Evolutionary conservation across 2,888 invertebrate genomes (phyloP).

Genomic region (Vandiemenella viatica): DNA sequence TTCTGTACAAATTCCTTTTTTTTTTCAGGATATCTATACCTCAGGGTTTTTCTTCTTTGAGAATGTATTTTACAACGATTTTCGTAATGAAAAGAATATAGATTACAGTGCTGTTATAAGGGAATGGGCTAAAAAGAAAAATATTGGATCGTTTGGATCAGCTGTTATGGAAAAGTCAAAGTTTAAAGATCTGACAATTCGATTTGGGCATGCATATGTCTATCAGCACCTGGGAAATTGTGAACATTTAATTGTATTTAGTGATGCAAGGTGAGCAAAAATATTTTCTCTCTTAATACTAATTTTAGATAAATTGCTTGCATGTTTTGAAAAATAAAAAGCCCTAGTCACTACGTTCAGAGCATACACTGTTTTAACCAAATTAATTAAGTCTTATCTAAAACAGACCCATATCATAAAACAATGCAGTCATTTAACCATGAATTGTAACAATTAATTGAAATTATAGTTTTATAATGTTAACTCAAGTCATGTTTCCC

Average conservation of each 20-base stretch:
- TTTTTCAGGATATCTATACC: slow-evolving; percentile 49
- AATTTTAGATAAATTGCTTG: too few relatives aligned
- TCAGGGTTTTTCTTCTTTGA: slow-evolving; percentile 67
- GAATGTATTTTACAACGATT: slow-evolving; percentile 64
- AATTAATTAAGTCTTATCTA: too few relatives aligned
- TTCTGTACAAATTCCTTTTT: too few relatives aligned
- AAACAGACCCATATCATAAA: too few relatives aligned
- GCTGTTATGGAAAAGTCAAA: slow-evolving; percentile 36
- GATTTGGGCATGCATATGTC: slow-evolving; percentile 52
- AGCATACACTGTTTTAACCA: too few relatives aligned
- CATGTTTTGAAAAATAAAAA: too few relatives aligned
- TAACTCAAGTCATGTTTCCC: too few relatives aligned
- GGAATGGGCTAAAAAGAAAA: slow-evolving; percentile 40
- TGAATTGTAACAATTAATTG: too few relatives aligned
- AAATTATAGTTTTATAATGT: too few relatives aligned
- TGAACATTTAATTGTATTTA: slow-evolving; percentile 75
- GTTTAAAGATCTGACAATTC: slow-evolving; percentile 29
- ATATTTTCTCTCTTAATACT: too few relatives aligned
- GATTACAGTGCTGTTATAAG: slow-evolving; percentile 51
- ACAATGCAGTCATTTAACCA: too few relatives aligned
- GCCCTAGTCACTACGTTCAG: too few relatives aligned
- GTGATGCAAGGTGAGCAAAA: slow-evolving; percentile 47
- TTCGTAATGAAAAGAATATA: slow-evolving; percentile 35
- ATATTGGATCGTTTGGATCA: slow-evolving; percentile 34
- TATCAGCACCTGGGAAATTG: slow-evolving; percentile 86